Base-by-base conservation (phyloP, 1,140 invertebrate genomes). In the Caenorhabditis brenneri region DNA sequence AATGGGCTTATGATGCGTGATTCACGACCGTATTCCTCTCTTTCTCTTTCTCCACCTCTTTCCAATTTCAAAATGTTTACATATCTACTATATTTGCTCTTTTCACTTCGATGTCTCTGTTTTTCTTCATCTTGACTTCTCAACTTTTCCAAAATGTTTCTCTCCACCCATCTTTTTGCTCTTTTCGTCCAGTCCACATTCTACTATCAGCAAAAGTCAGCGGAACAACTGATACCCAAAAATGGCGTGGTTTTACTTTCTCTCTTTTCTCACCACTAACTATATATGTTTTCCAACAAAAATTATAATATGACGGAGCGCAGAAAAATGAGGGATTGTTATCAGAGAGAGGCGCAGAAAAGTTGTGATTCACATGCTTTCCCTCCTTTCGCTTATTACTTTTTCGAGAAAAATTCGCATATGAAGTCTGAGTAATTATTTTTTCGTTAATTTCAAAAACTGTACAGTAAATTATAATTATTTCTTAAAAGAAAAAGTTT, bases 1-100 rank as follows among this genome's bases (percentile, higher is more conserved):
- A n/a, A n/a, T n/a, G n/a, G 46, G 5, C 48, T 80, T 51, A 6
- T 80, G 79, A 58, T 55, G 53, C 79, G 79, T 55, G 53, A 80
- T 74, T 74, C 65, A 74, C 65, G 36, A 74, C 65, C 29, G 42
- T 81, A 81, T 81, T 81, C n/a, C 51, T 79, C 39, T 31, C 78
- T 36, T 48, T 51, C 24, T 36, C 27, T 36, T 22, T 51, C 78
- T 39, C 33, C 19, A n/a, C 39, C 22, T 39, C 51, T 65, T 65
- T 36, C 60, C 19, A 65, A 79, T 79, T 80, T 31, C 33, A 74
- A 74, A 74, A 42, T 74, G 65, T 74, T 74, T 74, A 74, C 65
- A 74, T 74, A 74, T 74, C 65, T 74, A 74, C 65, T 74, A 74
- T 74, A 74, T 74, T 74, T 74, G 65, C 65, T 74, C 65, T 74